A percentile compares a stretch with the other conserved stretches of the same genome.
phyloP scores from a whole-genome alignment of 2,797 vertebrate species.

The Atherinosoma microstoma region DNA sequence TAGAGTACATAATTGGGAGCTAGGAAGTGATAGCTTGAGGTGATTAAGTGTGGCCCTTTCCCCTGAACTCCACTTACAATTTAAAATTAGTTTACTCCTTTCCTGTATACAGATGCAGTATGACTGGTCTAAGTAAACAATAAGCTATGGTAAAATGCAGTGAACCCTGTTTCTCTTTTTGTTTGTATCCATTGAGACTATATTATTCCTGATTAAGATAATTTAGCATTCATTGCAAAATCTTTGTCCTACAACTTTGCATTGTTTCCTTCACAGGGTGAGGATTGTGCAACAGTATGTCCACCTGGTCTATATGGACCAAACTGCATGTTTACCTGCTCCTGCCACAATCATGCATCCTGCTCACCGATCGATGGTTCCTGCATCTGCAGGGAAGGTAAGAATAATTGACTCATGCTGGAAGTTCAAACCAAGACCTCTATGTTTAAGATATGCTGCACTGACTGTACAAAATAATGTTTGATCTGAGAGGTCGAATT shows the following conservation, averaged over 20 bases:
- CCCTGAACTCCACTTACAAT: constrained; percentile 47
- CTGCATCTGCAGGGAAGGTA: constrained; percentile 96
- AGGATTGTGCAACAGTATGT: constrained; percentile 89
- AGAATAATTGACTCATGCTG: constrained; percentile 9
- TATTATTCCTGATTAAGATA: constrained; percentile 36
- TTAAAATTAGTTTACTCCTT: constrained; percentile 26
- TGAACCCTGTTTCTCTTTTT: constrained; percentile 28
- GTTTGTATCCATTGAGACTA: constrained; percentile 20
- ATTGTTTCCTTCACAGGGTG: constrained; percentile 79
- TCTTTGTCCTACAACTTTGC: constrained; percentile 38
- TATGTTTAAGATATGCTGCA: constrained; percentile 2
- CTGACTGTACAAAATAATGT: background rate
- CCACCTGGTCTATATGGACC: constrained; percentile 88
- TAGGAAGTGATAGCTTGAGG: constrained; percentile 28
- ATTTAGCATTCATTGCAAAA: constrained; percentile 38
- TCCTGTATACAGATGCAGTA: constrained; percentile 22
- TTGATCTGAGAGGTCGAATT: constrained; percentile 12
- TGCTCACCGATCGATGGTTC: constrained; percentile 93
- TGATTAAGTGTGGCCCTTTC: constrained; percentile 42
- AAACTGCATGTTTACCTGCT: constrained; percentile 91
- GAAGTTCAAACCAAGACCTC: constrained; percentile 12
- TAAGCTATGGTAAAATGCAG: constrained; percentile 18
- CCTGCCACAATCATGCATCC: constrained; percentile 88
- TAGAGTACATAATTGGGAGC: constrained; percentile 56
- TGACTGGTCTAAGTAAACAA: constrained; percentile 41